phyloP scores from a whole-genome alignment of 1,140 invertebrate species.

The Leptonema lineaticorne region DNA sequence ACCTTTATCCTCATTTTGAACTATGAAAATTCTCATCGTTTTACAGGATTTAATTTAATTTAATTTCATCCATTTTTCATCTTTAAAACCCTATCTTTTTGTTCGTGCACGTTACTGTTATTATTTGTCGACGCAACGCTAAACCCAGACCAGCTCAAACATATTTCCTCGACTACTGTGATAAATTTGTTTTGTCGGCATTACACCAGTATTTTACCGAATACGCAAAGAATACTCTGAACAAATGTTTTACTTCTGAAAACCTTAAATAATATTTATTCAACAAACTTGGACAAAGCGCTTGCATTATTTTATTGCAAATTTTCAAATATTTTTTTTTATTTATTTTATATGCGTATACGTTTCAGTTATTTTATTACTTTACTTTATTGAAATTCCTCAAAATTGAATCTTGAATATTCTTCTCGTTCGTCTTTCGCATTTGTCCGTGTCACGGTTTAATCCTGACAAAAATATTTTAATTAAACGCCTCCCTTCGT shows the following conservation, averaged over 20 bases:
- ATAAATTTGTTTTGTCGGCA: constrained; percentile 15
- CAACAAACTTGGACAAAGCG: neutral
- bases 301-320: too few species aligned
- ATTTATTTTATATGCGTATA: too few species aligned
- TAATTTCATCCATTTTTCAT: neutral
- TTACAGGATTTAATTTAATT: neutral
- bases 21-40: neutral
- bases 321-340: too few species aligned
- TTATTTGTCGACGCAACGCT: neutral
- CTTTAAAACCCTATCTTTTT: neutral
- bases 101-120: neutral
- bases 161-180: constrained; percentile 14
- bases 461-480: neutral
- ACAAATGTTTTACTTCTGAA: constrained; percentile 15
- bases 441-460: neutral
- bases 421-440: neutral
- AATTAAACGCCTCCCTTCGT: neutral
- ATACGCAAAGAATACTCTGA: constrained; percentile 12
- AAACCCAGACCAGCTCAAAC: constrained; percentile 7
- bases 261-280: constrained; percentile 14
- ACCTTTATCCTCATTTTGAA: neutral
- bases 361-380: too few species aligned
- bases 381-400: constrained; percentile 18
- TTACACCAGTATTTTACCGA: constrained; percentile 3
- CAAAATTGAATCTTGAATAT: neutral